Evolutionary conservation across 2,113 vertebrate species (phyloP).

Genomic region (Calypte anna): DNA sequence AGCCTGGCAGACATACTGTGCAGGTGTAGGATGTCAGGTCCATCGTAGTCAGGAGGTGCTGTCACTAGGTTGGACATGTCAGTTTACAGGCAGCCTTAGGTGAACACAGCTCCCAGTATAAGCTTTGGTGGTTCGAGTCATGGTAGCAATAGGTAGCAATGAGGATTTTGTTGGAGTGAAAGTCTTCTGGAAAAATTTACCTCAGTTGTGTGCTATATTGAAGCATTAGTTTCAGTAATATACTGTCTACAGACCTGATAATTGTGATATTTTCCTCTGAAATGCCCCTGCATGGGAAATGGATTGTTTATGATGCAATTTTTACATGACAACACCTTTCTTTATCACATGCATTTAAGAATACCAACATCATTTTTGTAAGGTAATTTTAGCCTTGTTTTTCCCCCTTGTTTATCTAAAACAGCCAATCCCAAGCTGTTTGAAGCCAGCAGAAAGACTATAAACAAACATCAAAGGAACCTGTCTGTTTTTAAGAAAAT

Average conservation of each 20-base stretch:
- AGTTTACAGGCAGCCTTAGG: neutral
- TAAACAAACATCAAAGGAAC: slow-evolving; percentile 2
- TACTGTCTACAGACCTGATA: neutral
- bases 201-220: neutral
- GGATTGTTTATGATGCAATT: neutral
- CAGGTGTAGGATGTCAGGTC: neutral
- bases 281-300: neutral
- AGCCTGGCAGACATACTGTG: neutral
- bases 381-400: slow-evolving; percentile 4
- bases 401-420: neutral
- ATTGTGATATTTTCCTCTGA: neutral
- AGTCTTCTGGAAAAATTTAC: neutral
- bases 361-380: neutral
- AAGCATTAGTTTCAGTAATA: neutral
- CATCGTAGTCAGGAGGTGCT: neutral
- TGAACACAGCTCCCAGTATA: neutral
- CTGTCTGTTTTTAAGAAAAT: neutral
- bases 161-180: neutral
- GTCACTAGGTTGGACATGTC: neutral
- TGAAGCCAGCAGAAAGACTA: neutral
- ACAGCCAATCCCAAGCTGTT: neutral
- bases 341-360: neutral
- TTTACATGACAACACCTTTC: neutral
- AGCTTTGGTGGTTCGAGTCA: fast-evolving
- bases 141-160: neutral